Evolutionary conservation across 1,140 invertebrate genomes (phyloP), one percentile per base, ranked within the genome.

Genomic region (Physella acuta): DNA sequence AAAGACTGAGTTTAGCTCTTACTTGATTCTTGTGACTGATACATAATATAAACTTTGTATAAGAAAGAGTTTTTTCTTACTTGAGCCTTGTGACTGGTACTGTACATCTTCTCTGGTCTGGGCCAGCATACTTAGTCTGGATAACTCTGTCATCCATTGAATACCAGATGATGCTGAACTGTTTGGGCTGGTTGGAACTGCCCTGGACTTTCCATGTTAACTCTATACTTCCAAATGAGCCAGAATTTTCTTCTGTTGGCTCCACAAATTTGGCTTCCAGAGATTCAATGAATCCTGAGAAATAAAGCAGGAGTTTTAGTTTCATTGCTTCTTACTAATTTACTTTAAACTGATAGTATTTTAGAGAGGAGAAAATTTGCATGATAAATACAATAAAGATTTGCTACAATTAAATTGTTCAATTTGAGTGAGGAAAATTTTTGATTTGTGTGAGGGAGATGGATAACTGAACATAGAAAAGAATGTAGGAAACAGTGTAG

Each of bases 131-230:
- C 73, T 80, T 81, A 26, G 78, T 79, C 73, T 84, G 81, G 16
- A 81, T 72, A n/a, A 79, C 76, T 59, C 78, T 71, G 37, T 84
- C 81, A 44, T 81, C 79, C 26, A 73, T 67, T 39, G 75, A 76
- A 55, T 78, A 82, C 83, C 83, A 85, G 28, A 80, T 73, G 31
- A 85, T 71, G 60, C 78, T 81, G 67, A 83, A 84, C 75, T 85
- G 84, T 71, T 79, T 80, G 2, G 80, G 37, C 26, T 82, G 73
- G 34, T 76, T 77, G 51, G 73, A 70, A 36, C 75, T 72, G 17
- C 78, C 79, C 71, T 82, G 79, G 11, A 76, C 63, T 11, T 72
- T 76, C 81, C 82, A 85, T 14, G 76, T 69, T 28, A 82, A 73
- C 53, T 75, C 70, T 52, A 82, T 71, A 60, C 79, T 79, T 51